These are phyloP conservation scores for Lepilemur septentrionalis DNA, from an alignment of 2,797 vertebrate genomes.

Conservation along the genomic window DNA sequence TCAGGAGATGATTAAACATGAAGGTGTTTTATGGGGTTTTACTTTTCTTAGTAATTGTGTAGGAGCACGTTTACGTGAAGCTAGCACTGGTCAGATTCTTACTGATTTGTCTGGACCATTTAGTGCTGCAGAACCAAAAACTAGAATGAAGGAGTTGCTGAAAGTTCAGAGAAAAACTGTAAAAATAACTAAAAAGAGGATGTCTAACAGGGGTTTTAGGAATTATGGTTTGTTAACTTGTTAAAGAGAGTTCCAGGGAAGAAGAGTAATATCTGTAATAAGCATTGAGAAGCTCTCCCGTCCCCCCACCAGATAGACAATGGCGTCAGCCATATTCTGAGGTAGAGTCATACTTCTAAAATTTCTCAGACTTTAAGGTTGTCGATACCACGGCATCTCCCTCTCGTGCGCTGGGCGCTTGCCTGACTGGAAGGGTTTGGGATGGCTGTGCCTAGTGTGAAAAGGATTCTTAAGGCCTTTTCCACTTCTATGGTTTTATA, in stretches of 20 bases:
- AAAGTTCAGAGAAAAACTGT: neutral
- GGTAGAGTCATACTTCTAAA: neutral
- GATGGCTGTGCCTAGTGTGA: neutral
- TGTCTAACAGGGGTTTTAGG: neutral
- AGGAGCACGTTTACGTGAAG: neutral
- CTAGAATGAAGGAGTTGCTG: neutral
- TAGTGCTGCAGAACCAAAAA: neutral
- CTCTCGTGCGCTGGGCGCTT: neutral
- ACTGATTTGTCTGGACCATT: neutral
- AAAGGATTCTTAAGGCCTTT: neutral
- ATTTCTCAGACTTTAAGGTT: neutral
- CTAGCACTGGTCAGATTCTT: neutral
- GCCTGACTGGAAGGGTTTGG: neutral
- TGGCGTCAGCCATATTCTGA: rapidly evolving
- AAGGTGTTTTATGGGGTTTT: neutral
- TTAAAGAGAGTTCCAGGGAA: neutral
- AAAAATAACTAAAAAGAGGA: neutral
- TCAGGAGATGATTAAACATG: neutral
- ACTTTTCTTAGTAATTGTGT: neutral
- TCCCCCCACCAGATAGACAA: neutral
- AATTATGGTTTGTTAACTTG: neutral
- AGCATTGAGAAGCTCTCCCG: neutral
- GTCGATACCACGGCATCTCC: neutral
- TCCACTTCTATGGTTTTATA: neutral
- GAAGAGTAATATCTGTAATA: rapidly evolving